A percentile compares a stretch with the other conserved stretches of the same genome.
Conservation (phyloP, 1,140 invertebrate species). For the Stenopsyche tienmushanensis region DNA sequence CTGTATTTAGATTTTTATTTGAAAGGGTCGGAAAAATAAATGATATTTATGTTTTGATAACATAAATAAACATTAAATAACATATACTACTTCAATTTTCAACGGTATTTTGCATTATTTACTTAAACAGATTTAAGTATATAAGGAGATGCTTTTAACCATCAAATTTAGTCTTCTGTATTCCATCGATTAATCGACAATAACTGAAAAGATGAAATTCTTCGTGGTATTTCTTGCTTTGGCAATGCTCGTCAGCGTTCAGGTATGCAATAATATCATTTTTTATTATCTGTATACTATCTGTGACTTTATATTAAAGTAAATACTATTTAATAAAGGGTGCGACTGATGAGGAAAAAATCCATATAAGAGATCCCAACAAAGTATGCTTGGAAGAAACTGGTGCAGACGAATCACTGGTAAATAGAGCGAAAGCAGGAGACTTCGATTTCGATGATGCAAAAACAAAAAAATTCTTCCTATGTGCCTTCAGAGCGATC, state of each 20-base stretch:
- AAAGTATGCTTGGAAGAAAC: constrained; percentile 26
- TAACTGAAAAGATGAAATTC: constrained; percentile 9
- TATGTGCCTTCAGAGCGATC: constrained; percentile 33
- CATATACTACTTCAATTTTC: no score
- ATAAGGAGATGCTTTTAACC: no score
- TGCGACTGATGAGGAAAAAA: constrained; percentile 23
- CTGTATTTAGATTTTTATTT: no score
- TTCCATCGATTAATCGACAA: no score
- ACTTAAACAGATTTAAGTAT: no score
- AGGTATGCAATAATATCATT: background rate
- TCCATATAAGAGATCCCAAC: constrained; percentile 25
- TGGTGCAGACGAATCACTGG: constrained; percentile 25
- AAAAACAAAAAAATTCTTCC: constrained; percentile 24
- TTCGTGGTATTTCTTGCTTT: background rate
- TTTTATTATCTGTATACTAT: background rate
- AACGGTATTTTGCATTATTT: no score
- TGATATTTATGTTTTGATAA: no score
- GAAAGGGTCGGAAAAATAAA: no score
- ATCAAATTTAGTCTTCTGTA: no score
- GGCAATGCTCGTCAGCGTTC: background rate
- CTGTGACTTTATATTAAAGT: background rate
- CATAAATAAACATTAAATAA: no score
- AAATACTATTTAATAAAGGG: background rate
- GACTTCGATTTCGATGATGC: constrained; percentile 23
- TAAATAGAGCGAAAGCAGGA: constrained; percentile 28